Evolutionary conservation across 2,113 vertebrate genomes (phyloP).

Genomic region (Peromyscus californicus): DNA sequence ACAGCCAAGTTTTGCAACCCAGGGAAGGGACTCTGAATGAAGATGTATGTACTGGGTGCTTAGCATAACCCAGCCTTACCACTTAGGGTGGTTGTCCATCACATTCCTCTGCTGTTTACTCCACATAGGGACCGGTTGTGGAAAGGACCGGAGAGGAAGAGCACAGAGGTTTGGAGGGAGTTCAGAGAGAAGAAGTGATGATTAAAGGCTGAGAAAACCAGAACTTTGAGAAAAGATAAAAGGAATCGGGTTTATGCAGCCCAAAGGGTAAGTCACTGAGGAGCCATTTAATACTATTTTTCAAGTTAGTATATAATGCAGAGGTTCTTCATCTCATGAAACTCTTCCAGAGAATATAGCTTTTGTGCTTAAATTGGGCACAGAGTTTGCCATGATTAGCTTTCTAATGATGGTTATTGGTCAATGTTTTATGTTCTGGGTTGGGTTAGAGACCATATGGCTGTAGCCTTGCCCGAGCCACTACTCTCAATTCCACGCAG

Average conservation of each 20-base stretch:
- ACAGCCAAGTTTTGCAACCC: conserved; percentile 64
- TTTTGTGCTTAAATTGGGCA: background rate
- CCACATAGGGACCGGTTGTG: background rate
- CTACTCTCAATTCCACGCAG: background rate
- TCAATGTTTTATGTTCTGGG: background rate
- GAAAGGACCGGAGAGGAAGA: background rate
- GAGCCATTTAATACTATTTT: conserved; percentile 45
- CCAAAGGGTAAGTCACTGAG: conserved; percentile 43
- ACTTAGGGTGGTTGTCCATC: background rate
- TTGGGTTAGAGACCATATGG: background rate
- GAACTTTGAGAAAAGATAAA: conserved; percentile 67
- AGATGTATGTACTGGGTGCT: conserved; percentile 53
- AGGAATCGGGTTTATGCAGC: background rate
- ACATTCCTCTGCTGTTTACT: background rate
- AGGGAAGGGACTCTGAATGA: conserved; percentile 56
- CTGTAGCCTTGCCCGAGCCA: background rate
- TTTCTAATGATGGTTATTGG: background rate
- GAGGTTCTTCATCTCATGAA: background rate
- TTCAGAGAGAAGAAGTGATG: conserved; percentile 58
- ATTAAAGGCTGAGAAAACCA: conserved; percentile 64
- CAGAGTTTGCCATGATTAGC: background rate
- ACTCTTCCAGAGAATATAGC: background rate
- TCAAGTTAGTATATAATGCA: background rate
- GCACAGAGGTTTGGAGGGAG: conserved; percentile 10
- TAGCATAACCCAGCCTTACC: background rate